These are phyloP conservation scores for Neria commutata DNA, from an alignment of 2,888 invertebrate species.

Conservation along the genomic window DNA sequence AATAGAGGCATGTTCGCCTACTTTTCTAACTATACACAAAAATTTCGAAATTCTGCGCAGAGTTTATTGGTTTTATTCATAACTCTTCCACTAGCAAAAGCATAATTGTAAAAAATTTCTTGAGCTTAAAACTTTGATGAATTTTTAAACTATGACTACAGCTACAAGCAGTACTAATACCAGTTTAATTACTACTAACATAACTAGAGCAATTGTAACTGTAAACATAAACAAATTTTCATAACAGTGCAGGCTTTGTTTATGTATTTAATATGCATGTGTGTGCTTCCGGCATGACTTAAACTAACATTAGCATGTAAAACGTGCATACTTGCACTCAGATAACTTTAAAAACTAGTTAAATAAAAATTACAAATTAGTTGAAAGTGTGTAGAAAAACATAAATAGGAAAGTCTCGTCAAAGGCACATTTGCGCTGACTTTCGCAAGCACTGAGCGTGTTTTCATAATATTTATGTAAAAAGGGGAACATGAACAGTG, in stretches of 20 bases:
- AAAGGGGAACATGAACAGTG: not conserved
- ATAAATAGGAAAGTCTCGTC: too few species aligned
- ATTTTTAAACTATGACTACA: constrained; percentile 55
- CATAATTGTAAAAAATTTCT: too few species aligned
- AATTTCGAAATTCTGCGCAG: too few species aligned
- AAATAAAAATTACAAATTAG: constrained; percentile 55
- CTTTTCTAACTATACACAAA: too few species aligned
- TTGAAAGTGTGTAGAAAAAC: not conserved
- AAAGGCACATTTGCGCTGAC: too few species aligned
- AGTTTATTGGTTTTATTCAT: too few species aligned
- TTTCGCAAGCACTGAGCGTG: too few species aligned
- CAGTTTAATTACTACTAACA: constrained; percentile 18
- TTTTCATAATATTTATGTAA: not conserved
- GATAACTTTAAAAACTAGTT: constrained; percentile 51
- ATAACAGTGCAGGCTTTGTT: not conserved
- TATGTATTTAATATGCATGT: not conserved
- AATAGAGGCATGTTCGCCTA: too few species aligned
- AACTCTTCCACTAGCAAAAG: too few species aligned
- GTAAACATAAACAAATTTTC: constrained; percentile 1
- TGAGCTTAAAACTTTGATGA: constrained; percentile 56
- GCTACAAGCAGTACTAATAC: constrained; percentile 48
- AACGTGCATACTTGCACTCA: constrained; percentile 3
- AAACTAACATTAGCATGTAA: not conserved
- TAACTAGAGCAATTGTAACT: not conserved
- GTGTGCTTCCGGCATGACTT: not conserved